phyloP scores from a whole-genome alignment of 2,113 vertebrate genomes.

The Abramis brama region DNA sequence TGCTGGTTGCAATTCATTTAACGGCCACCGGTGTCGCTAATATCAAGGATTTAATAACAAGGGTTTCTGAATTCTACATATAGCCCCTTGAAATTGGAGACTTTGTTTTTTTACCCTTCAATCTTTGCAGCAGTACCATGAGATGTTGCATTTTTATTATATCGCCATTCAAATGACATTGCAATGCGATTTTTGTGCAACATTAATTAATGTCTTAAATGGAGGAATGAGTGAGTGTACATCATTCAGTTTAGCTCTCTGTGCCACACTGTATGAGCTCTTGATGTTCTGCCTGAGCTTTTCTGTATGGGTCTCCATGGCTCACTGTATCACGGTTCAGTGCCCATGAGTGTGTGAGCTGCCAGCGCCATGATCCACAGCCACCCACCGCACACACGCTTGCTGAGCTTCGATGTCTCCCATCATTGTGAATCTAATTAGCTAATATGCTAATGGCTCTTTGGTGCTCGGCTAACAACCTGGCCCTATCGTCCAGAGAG shows the following conservation, averaged over 20 bases:
- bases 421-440: slow-evolving; percentile 65
- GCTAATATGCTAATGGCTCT: slow-evolving; percentile 68
- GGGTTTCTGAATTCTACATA: too few relatives aligned
- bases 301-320: slow-evolving; percentile 28
- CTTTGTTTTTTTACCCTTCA: background rate
- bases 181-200: background rate
- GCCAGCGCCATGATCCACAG: slow-evolving; percentile 25
- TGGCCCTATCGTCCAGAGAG: slow-evolving; percentile 60
- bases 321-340: slow-evolving; percentile 15
- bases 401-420: slow-evolving; percentile 13
- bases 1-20: too few relatives aligned
- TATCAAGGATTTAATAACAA: too few relatives aligned
- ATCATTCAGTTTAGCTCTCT: background rate
- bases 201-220: background rate
- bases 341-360: slow-evolving; percentile 50
- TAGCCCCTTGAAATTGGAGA: too few relatives aligned
- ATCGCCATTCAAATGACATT: background rate
- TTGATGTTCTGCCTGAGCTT: background rate
- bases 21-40: too few relatives aligned
- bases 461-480: slow-evolving; percentile 55
- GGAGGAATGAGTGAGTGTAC: background rate
- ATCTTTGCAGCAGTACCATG: background rate
- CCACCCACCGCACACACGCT: background rate
- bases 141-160: background rate
- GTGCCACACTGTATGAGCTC: background rate